Conservation (phyloP, 2,113 vertebrate genomes). For the Vireo altiloquus region DNA sequence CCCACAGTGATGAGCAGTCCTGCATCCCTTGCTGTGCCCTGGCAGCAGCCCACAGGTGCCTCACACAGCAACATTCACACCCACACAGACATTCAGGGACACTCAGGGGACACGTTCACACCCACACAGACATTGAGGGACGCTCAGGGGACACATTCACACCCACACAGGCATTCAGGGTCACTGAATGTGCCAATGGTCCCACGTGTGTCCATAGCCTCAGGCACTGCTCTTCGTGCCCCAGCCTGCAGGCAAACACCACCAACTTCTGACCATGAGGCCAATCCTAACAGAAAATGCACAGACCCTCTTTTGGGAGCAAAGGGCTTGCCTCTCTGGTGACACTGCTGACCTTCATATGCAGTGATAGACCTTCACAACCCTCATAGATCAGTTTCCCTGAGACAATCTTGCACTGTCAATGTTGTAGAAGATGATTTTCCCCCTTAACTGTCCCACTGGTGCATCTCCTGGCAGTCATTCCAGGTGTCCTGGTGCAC, state of each 20-base stretch:
- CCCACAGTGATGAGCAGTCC: background rate
- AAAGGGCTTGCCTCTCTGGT: background rate
- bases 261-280: background rate
- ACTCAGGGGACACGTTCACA: too few species aligned
- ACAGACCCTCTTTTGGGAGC: background rate
- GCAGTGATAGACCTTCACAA: background rate
- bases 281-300: rapidly evolving
- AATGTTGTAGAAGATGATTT: background rate
- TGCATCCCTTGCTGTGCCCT: background rate
- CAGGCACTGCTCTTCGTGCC: background rate
- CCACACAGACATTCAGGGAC: rapidly evolving
- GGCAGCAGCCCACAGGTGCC: background rate
- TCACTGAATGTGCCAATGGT: rapidly evolving
- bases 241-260: background rate
- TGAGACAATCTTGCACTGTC: background rate
- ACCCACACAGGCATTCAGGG: too few species aligned
- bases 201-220: rapidly evolving
- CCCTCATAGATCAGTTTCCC: background rate
- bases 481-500: background rate
- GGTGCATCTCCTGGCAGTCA: background rate
- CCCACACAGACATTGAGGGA: too few species aligned
- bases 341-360: background rate
- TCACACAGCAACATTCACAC: background rate
- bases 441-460: background rate
- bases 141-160: too few species aligned